These are phyloP conservation scores for Andrena flavipes DNA, from an alignment of 2,888 invertebrate genomes.

Conservation along the genomic window DNA sequence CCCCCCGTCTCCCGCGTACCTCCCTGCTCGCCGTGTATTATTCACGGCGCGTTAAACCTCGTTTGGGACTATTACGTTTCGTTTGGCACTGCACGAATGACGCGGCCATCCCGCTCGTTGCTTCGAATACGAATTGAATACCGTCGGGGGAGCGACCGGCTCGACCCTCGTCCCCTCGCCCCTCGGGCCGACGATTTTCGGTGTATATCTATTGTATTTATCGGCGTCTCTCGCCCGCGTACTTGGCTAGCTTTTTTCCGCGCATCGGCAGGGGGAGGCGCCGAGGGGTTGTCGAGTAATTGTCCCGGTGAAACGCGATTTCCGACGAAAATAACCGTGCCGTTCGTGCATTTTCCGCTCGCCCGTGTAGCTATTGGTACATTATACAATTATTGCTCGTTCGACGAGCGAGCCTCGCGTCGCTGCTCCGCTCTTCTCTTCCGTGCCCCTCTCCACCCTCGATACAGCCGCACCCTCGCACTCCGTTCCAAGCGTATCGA, in stretches of 20 bases:
- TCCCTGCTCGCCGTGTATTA: constrained; percentile 68
- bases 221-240: constrained; percentile 20
- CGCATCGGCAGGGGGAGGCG: background rate
- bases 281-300: constrained; percentile 37
- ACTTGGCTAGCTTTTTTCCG: constrained; percentile 9
- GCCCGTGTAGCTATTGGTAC: background rate
- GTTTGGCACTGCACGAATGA: constrained; percentile 70
- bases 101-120: constrained; percentile 56
- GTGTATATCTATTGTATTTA: constrained; percentile 46
- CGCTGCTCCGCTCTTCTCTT: background rate
- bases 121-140: constrained; percentile 67
- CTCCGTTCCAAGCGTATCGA: background rate
- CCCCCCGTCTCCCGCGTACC: constrained; percentile 26
- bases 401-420: constrained; percentile 2
- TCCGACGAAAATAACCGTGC: constrained; percentile 53
- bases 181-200: constrained; percentile 33
- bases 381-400: constrained; percentile 47
- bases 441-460: no score
- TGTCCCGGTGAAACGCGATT: constrained; percentile 51
- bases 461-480: background rate
- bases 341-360: constrained; percentile 40
- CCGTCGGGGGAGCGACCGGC: constrained; percentile 34
- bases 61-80: constrained; percentile 81
- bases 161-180: background rate
- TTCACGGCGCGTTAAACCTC: constrained; percentile 81